Conservation (phyloP, 2,113 vertebrate species). For the Ranitomeya imitator region DNA sequence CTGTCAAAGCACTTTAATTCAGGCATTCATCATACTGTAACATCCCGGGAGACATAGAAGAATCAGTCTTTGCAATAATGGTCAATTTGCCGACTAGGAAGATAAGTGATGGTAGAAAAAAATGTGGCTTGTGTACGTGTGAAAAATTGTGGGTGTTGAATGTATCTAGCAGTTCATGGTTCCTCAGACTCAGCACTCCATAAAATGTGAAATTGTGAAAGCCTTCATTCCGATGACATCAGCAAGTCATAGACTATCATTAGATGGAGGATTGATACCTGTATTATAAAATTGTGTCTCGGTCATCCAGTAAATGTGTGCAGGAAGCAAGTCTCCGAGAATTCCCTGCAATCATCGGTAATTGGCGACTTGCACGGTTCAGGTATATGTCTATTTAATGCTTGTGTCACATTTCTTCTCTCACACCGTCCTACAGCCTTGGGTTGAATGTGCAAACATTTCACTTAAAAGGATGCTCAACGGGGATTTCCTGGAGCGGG, state of each 20-base stretch:
- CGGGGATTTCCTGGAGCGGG: not conserved
- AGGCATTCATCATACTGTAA: constrained; percentile 39
- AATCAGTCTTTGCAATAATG: constrained; percentile 35
- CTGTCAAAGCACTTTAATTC: constrained; percentile 33
- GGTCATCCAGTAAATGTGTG: constrained; percentile 37
- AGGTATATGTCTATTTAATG: not conserved
- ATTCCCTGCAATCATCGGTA: constrained; percentile 48
- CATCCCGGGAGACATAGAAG: constrained; percentile 22
- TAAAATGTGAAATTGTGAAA: constrained; percentile 32
- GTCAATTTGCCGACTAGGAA: constrained; percentile 27
- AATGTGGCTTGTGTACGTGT: constrained; percentile 2
- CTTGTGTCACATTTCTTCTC: constrained; percentile 39
- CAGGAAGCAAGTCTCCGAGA: constrained; percentile 4
- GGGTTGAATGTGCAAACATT: constrained; percentile 44
- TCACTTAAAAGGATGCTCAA: constrained; percentile 25
- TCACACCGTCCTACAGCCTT: constrained; percentile 15
- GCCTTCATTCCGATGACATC: constrained; percentile 44
- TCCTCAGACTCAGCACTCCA: constrained; percentile 42
- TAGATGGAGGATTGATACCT: constrained; percentile 47
- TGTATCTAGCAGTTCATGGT: constrained; percentile 12
- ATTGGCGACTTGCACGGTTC: constrained; percentile 37
- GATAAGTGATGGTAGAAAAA: constrained; percentile 6
- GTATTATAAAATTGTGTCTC: constrained; percentile 22
- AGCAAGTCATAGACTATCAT: constrained; percentile 52
- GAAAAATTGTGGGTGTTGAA: constrained; percentile 22